Base-by-base conservation (phyloP, 1,140 invertebrate species). In the Brachionus angularis region DNA sequence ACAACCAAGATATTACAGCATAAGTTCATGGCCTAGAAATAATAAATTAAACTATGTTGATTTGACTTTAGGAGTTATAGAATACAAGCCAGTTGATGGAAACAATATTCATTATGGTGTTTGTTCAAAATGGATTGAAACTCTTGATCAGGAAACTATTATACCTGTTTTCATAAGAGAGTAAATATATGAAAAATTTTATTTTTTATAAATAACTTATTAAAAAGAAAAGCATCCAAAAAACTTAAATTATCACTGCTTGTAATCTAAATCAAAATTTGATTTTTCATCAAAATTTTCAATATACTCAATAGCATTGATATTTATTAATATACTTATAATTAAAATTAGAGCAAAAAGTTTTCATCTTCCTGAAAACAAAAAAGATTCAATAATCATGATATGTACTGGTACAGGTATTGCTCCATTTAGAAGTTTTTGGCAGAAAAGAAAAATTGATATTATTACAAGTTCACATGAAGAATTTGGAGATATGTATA, bases 1-100 rank as follows among this genome's bases (percentile, higher is more conserved):
- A 18, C 91, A 95, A 79, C 90, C 93, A 2, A 84, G 93, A 76
- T 96, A 93, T 82, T 97, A 96, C 79, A 92, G 90, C 36, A 94
- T 97, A 61, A 94, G 91, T 12, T 94, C 91, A 0, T 91, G 91
- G 2, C 14, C 8, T 12, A 89, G 89, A 0, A 77, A 86, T 0
- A 85, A 87, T n/a, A 85, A 85, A n/a, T n/a, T n/a, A 1, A 87
- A 87, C 50, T 85, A 82, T 80, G 86, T 96, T 33, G 91, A 96
- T 79, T 82, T 94, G 5, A 96, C 93, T 0, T 89, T 96, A 14
- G 92, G 91, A 61, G 89, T 96, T 1, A 91, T 96, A 10, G 86
- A 87, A 55, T 96, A 93, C 78, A 86, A 84, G 76, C 89, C 89
- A n/a, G 86, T 91, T 85, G 86, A 23, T 14, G 0, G 89, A 90